Conservation (phyloP, 1,140 invertebrate genomes). For the Drosophila obscura region DNA sequence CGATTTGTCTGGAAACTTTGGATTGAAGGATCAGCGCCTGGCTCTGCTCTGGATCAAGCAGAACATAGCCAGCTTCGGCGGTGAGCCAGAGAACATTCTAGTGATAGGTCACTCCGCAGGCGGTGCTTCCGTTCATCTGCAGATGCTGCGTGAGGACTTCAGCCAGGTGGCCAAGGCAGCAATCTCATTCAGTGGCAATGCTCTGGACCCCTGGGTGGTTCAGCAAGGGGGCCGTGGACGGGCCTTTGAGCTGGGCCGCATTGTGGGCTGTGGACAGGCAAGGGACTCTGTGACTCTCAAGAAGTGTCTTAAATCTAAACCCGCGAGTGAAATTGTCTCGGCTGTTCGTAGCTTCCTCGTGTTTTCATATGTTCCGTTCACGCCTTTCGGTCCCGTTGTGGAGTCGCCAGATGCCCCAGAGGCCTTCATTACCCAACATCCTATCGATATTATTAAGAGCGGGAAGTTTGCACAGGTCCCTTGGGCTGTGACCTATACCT, state of each 20-base stretch:
- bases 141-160: slow-evolving; percentile 86
- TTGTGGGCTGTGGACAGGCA: slow-evolving; percentile 85
- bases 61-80: slow-evolving; percentile 86
- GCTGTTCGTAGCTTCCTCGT: slow-evolving; percentile 58
- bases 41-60: slow-evolving; percentile 87
- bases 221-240: slow-evolving; percentile 85
- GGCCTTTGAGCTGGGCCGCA: slow-evolving; percentile 85
- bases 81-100: slow-evolving; percentile 86
- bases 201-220: slow-evolving; percentile 77
- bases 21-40: slow-evolving; percentile 87
- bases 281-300: slow-evolving; percentile 83
- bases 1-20: slow-evolving; percentile 86
- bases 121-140: slow-evolving; percentile 87
- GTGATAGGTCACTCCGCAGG: slow-evolving; percentile 86
- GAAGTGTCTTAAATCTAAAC: slow-evolving; percentile 85
- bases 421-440: slow-evolving; percentile 85
- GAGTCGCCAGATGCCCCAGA: slow-evolving; percentile 73
- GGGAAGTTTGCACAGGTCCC: slow-evolving; percentile 85
- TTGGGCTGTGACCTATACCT: slow-evolving; percentile 85
- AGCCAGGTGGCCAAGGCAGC: slow-evolving; percentile 54
- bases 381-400: slow-evolving; percentile 86
- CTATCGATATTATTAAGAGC: slow-evolving; percentile 84
- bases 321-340: slow-evolving; percentile 71
- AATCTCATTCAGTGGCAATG: slow-evolving; percentile 70
- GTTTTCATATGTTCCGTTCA: slow-evolving; percentile 86